These are phyloP conservation scores for Acrobasis suavella DNA, from an alignment of 2,888 invertebrate species.

Conservation along the genomic window DNA sequence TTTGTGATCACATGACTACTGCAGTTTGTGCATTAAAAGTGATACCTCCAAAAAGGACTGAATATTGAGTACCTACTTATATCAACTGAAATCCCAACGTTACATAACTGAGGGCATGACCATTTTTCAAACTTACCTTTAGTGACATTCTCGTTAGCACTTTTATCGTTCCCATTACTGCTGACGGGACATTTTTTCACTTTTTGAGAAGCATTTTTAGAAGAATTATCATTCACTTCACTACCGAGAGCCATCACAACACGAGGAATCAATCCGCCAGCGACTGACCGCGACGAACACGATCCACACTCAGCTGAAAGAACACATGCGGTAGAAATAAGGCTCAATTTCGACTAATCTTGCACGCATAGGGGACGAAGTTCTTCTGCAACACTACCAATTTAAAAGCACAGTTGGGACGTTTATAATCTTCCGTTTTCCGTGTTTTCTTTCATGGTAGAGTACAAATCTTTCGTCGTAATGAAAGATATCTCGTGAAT, in stretches of 20 bases:
- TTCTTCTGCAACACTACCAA: constrained; percentile 38
- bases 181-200: constrained; percentile 77
- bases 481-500: neutral
- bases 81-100: constrained; percentile 54
- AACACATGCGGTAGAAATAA: constrained; percentile 78
- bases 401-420: neutral
- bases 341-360: constrained; percentile 72
- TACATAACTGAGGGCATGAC: constrained; percentile 79
- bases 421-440: neutral
- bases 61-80: constrained; percentile 34
- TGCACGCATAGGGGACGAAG: constrained; percentile 38
- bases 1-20: constrained; percentile 69
- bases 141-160: constrained; percentile 67
- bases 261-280: constrained; percentile 78
- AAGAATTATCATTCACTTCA: constrained; percentile 81
- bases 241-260: constrained; percentile 83
- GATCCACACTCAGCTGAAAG: constrained; percentile 78
- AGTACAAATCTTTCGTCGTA: neutral
- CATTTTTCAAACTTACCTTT: constrained; percentile 71
- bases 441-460: neutral
- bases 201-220: constrained; percentile 74
- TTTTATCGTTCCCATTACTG: constrained; percentile 70
- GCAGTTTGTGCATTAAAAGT: constrained; percentile 36
- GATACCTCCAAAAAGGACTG: constrained; percentile 41
- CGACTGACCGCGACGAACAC: constrained; percentile 78